These are phyloP conservation scores for Colletes gigas DNA, from an alignment of 1,140 invertebrate species.

Conservation along the genomic window DNA sequence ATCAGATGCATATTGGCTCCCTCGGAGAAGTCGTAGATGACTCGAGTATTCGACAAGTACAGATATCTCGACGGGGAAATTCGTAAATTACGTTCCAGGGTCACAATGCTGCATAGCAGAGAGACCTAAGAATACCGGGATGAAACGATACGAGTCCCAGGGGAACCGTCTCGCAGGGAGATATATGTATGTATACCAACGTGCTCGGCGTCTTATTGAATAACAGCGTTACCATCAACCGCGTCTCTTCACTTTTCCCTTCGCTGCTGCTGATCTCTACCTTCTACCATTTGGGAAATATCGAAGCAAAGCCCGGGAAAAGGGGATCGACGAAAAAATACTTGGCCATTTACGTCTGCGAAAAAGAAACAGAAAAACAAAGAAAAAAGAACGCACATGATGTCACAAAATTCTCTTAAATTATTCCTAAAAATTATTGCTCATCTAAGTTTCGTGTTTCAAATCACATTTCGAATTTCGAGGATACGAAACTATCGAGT, in stretches of 20 bases:
- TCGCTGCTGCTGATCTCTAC: conserved; percentile 32
- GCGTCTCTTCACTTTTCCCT: conserved; percentile 4
- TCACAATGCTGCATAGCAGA: conserved; percentile 50
- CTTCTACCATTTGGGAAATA: conserved; percentile 49
- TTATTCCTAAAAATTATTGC: too few species aligned
- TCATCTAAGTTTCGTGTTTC: too few species aligned
- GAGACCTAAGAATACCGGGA: conserved; percentile 40
- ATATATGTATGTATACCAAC: conserved; percentile 11
- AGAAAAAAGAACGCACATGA: too few species aligned
- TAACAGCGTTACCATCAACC: conserved; percentile 61
- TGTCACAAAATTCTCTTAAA: too few species aligned
- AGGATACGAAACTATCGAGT: too few species aligned
- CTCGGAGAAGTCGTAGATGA: background rate
- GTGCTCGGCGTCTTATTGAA: conserved; percentile 57
- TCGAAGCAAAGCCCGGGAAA: conserved; percentile 14
- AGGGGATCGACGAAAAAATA: conserved; percentile 51
- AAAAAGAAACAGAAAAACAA: too few species aligned
- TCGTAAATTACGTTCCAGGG: conserved; percentile 41
- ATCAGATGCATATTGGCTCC: background rate
- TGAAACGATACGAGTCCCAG: conserved; percentile 62
- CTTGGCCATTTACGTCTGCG: background rate
- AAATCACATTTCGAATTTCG: too few species aligned
- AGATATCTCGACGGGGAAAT: conserved; percentile 43
- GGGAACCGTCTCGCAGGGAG: conserved; percentile 44
- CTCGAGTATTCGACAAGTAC: conserved; percentile 37